Conservation (phyloP, 2,888 invertebrate species). For the Zeuzera pyrina region DNA sequence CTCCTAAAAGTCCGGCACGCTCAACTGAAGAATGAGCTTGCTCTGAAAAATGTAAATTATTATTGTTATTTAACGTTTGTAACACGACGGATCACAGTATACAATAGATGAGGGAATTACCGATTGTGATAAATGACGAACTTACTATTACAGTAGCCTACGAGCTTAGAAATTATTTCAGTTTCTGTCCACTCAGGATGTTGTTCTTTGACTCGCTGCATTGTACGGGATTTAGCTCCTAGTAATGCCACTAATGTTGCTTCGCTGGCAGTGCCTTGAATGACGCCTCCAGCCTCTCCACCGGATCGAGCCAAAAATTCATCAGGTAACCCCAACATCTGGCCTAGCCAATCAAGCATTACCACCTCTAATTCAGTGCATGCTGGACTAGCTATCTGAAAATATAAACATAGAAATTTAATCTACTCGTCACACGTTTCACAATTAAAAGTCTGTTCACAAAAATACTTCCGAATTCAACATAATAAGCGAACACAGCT, state of each 20-base stretch:
- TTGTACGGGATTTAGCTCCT: constrained; percentile 86
- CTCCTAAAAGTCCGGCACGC: constrained; percentile 90
- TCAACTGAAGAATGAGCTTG: constrained; percentile 97
- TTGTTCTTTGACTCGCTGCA: constrained; percentile 77
- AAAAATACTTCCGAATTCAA: no score
- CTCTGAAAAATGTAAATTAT: constrained; percentile 56
- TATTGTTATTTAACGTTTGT: no score
- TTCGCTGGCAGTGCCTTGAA: constrained; percentile 95
- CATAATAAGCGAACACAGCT: no score
- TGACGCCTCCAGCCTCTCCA: constrained; percentile 91
- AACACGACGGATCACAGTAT: no score
- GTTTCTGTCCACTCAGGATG: constrained; percentile 83
- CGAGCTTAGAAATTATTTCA: constrained; percentile 83
- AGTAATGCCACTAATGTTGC: constrained; percentile 93
- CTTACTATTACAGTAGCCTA: constrained; percentile 90
- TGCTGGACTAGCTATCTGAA: constrained; percentile 92
- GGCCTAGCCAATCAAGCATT: constrained; percentile 96
- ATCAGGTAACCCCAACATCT: constrained; percentile 90
- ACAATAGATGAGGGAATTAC: no score
- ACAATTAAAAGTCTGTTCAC: no score
- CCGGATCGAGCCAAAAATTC: constrained; percentile 88
- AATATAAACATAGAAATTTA: constrained; percentile 10
- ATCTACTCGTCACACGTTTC: no score
- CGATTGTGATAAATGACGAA: no score
- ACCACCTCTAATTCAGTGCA: constrained; percentile 96